Conservation (phyloP, 2,888 invertebrate genomes). For the Drepana falcataria region DNA sequence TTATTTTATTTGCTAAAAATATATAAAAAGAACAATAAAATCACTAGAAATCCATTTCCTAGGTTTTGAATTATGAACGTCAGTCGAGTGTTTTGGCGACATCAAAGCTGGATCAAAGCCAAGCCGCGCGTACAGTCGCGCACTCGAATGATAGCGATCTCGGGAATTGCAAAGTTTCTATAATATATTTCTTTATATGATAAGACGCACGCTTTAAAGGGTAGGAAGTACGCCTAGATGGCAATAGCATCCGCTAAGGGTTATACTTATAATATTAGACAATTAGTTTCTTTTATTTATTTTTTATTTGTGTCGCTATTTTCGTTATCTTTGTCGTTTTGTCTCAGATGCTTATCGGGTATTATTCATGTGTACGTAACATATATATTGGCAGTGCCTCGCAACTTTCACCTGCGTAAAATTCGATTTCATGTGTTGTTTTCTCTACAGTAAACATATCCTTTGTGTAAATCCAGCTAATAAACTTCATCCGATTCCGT, state of each 20-base stretch:
- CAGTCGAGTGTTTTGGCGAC: slow-evolving; percentile 9
- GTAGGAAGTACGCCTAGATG: not conserved
- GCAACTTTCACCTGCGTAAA: too few relatives aligned
- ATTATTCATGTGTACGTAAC: too few relatives aligned
- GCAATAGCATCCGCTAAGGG: not conserved
- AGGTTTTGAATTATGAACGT: slow-evolving; percentile 4
- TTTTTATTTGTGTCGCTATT: not conserved
- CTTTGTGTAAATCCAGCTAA: too few relatives aligned
- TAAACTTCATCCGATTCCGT: too few relatives aligned
- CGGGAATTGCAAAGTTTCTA: not conserved
- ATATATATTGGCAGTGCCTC: too few relatives aligned
- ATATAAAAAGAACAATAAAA: too few relatives aligned
- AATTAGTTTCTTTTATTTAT: not conserved
- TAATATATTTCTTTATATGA: not conserved
- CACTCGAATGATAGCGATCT: slow-evolving; percentile 7
- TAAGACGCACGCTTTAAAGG: not conserved
- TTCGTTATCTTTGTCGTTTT: too few relatives aligned
- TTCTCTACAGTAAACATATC: too few relatives aligned
- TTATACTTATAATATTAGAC: not conserved
- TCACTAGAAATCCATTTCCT: not conserved
- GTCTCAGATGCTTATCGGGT: too few relatives aligned
- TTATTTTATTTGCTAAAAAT: too few relatives aligned
- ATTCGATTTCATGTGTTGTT: too few relatives aligned
- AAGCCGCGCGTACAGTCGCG: slow-evolving; percentile 10
- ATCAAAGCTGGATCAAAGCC: slow-evolving; percentile 15